A percentile compares a stretch with the other conserved stretches of the same genome.
phyloP scores from a whole-genome alignment of 1,140 invertebrate genomes.

The Holotrichia oblita region DNA sequence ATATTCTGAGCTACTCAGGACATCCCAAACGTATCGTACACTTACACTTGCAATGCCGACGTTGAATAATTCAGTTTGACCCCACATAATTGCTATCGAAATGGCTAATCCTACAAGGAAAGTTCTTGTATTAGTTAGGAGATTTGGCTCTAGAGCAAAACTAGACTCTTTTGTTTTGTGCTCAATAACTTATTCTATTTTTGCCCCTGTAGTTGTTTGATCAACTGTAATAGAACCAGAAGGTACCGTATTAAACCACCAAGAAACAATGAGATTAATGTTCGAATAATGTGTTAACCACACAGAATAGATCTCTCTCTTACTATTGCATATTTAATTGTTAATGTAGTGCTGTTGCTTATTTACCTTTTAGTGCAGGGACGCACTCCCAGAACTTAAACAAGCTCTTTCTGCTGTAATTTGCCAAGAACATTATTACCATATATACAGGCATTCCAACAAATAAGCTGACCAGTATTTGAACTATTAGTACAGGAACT shows the following conservation, averaged over 20 bases:
- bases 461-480: neutral
- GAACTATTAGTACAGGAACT: neutral
- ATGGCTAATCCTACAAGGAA: neutral
- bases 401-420: neutral
- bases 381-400: slow-evolving; percentile 37
- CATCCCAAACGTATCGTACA: neutral
- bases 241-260: too few relatives aligned
- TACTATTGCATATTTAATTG: too few relatives aligned
- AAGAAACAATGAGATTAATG: too few relatives aligned
- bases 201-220: too few relatives aligned
- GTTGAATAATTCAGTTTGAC: neutral
- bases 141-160: too few relatives aligned
- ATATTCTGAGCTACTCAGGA: neutral
- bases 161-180: too few relatives aligned
- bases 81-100: neutral
- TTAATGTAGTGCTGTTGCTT: too few relatives aligned
- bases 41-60: neutral
- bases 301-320: too few relatives aligned
- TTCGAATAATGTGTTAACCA: too few relatives aligned
- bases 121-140: neutral
- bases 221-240: too few relatives aligned
- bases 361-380: slow-evolving; percentile 24
- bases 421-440: slow-evolving; percentile 14
- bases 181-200: too few relatives aligned
- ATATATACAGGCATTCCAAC: slow-evolving; percentile 23